Percentiles rank a stretch among this genome's conserved stretches.
Evolutionary conservation across 2,113 vertebrate species (phyloP).

Genomic region (Sorex araneus): DNA sequence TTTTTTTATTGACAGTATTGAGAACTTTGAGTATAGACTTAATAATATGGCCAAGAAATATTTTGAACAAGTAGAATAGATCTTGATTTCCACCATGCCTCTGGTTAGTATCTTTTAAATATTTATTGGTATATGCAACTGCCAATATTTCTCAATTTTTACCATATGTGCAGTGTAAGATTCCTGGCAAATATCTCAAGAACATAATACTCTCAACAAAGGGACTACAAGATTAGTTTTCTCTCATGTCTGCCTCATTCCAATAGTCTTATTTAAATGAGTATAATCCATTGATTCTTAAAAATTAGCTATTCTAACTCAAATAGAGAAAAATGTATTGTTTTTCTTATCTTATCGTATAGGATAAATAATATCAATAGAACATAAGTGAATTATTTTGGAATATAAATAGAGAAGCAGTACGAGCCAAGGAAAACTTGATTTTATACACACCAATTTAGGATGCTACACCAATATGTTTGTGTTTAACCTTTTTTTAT

Average conservation of each 20-base stretch:
- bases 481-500: too few species aligned
- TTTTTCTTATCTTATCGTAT: not conserved
- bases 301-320: not conserved
- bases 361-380: not conserved
- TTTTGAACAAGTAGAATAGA: not conserved
- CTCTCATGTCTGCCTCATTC: too few species aligned
- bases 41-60: too few species aligned
- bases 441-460: not conserved
- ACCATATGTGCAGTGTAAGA: not conserved
- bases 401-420: not conserved
- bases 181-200: not conserved
- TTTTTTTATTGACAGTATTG: too few species aligned
- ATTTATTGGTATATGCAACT: not conserved
- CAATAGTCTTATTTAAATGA: too few species aligned
- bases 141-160: not conserved
- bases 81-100: not conserved
- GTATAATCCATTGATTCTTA: too few species aligned
- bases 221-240: not conserved
- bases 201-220: not conserved
- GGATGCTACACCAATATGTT: too few species aligned
- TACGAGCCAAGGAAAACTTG: not conserved
- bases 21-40: too few species aligned
- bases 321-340: not conserved
- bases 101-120: not conserved
- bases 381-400: not conserved